phyloP scores from a whole-genome alignment of 2,113 vertebrate genomes.

The Candoia aspera region DNA sequence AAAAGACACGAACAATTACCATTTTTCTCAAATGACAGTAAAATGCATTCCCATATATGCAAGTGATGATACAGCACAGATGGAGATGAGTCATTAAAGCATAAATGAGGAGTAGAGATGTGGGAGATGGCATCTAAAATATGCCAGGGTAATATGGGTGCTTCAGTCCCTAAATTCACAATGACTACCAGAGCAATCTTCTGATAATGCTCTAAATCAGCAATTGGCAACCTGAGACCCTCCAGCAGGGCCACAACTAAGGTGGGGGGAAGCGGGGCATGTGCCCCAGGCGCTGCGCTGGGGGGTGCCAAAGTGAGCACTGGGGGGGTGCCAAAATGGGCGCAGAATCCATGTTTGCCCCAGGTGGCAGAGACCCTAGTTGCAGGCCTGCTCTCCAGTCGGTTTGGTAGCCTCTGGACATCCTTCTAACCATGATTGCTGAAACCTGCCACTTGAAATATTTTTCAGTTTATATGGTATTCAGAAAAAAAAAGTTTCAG shows the following conservation, averaged over 20 bases:
- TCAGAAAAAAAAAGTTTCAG: background rate
- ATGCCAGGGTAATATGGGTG: background rate
- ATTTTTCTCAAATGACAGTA: background rate
- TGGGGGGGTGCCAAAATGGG: too few species aligned
- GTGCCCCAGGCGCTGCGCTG: too few species aligned
- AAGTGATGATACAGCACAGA: background rate
- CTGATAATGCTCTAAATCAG: background rate
- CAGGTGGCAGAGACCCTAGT: too few species aligned
- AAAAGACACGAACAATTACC: background rate
- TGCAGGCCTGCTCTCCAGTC: too few species aligned
- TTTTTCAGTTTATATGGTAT: background rate
- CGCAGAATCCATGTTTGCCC: too few species aligned
- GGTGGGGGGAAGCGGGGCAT: too few species aligned
- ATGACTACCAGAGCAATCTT: background rate
- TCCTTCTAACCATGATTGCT: background rate
- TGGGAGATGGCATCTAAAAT: background rate
- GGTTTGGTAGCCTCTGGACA: background rate
- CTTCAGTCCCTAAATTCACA: background rate
- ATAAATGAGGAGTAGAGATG: background rate
- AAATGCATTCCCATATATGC: background rate
- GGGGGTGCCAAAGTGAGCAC: too few species aligned
- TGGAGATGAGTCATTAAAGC: background rate
- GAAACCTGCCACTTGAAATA: background rate
- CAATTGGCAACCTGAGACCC: background rate
- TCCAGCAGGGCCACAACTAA: too few species aligned